Conservation (phyloP, 2,888 invertebrate species). For the Amorpha juglandis region DNA sequence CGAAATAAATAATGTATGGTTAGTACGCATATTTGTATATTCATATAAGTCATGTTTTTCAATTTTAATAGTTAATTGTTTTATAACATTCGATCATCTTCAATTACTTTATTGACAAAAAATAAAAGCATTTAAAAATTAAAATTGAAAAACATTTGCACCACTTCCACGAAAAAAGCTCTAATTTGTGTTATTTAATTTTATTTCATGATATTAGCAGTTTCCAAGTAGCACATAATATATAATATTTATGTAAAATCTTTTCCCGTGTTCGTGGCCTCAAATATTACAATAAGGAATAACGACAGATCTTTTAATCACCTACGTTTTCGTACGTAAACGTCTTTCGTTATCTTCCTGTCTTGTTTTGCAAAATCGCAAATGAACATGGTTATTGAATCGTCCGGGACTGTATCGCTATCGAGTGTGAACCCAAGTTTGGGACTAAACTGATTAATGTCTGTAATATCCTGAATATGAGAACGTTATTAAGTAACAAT, state of each 20-base stretch:
- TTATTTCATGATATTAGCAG: neutral
- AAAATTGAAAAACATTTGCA: constrained; percentile 62
- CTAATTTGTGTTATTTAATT: neutral
- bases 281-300: constrained; percentile 43
- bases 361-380: constrained; percentile 63
- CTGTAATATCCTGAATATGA: constrained; percentile 74
- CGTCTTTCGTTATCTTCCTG: constrained; percentile 48
- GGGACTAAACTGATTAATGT: constrained; percentile 65
- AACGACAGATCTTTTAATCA: constrained; percentile 67
- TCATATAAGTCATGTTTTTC: constrained; percentile 59
- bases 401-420: constrained; percentile 56
- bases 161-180: constrained; percentile 55
- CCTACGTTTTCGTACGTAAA: constrained; percentile 74
- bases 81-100: neutral
- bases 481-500: constrained; percentile 53
- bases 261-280: constrained; percentile 56
- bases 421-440: constrained; percentile 74
- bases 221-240: neutral
- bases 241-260: neutral
- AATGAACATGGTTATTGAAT: constrained; percentile 49
- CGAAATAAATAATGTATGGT: constrained; percentile 73
- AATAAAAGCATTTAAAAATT: constrained; percentile 29
- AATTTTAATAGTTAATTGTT: constrained; percentile 49
- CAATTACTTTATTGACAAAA: constrained; percentile 14
- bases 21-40: constrained; percentile 58